Conservation (phyloP, 2,113 vertebrate genomes). For the Xiphophorus hellerii region DNA sequence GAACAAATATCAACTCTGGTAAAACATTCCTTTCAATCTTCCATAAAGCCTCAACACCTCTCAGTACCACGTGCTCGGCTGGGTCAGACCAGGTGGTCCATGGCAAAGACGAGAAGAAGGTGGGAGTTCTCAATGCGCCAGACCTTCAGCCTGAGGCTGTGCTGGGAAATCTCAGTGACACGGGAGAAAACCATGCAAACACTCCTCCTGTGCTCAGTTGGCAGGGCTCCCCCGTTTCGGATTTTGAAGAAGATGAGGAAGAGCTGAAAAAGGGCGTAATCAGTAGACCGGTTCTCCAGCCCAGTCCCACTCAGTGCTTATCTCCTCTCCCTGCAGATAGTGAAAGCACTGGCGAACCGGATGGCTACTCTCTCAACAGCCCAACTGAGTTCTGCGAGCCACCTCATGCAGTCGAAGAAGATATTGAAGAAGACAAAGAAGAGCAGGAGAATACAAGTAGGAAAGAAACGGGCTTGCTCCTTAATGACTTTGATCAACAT, state of each 20-base stretch:
- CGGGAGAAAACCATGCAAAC: conserved; percentile 70
- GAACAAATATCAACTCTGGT: conserved; percentile 38
- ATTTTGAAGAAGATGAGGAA: conserved; percentile 75
- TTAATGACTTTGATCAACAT: conserved; percentile 55
- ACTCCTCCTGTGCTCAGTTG: conserved; percentile 84
- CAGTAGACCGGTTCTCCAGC: conserved; percentile 78
- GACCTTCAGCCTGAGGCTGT: conserved; percentile 74
- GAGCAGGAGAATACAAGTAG: conserved; percentile 31
- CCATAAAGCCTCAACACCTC: conserved; percentile 75
- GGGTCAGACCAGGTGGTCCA: conserved; percentile 65
- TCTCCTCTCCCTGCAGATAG: conserved; percentile 56
- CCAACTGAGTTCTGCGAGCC: conserved; percentile 42
- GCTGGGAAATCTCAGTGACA: conserved; percentile 67
- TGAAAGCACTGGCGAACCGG: conserved; percentile 21
- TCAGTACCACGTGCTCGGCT: conserved; percentile 25
- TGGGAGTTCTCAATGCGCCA: conserved; percentile 73
- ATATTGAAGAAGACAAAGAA: conserved; percentile 50
- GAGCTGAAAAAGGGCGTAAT: conserved; percentile 73
- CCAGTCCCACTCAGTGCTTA: conserved; percentile 74
- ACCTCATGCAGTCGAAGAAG: conserved; percentile 36
- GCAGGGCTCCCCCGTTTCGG: conserved; percentile 81
- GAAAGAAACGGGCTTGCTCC: conserved; percentile 48
- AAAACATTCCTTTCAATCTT: conserved; percentile 64
- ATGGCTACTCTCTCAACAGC: conserved; percentile 32
- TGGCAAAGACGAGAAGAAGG: conserved; percentile 61